Base-by-base conservation (phyloP, 2,113 vertebrate species). In the Microtus montanus region DNA sequence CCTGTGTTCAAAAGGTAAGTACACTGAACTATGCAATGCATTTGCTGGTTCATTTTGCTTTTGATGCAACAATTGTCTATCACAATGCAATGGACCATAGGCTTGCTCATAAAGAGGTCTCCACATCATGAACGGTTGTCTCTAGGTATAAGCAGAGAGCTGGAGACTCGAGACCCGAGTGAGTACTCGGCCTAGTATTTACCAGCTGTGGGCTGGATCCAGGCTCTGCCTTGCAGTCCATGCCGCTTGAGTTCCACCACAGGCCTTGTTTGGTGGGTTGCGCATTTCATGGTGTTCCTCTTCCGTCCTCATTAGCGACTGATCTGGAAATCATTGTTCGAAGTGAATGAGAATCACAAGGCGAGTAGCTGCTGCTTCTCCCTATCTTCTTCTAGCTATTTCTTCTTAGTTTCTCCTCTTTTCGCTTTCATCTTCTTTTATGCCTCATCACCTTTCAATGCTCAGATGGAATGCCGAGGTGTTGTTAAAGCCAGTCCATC, bases 1-100 rank as follows among this genome's bases (percentile, higher is more conserved):
- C 44, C 93, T 93, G 80, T 92, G 30, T 85, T 89, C 64, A 64
- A 75, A 95, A 87, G 92, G 93, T 92, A 97, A 94, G 89, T 66
- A 75, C 90, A 20, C 20, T 52, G 12, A 89, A 93, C 54, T 90
- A 92, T 92, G 96, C 82, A 93, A 95, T 95, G 87, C 35, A 7
- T 85, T 97, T 97, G 74, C 68, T 61, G 94, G 75, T 89, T 97
- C 41, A 95, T 97, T 97, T 97, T 70, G 88, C 88, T 97, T 96
- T 95, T 88, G 86, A 84, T 86, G 8, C 12, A 91, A 92, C 2
- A 20, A 86, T 96, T 3, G 14, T 91, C 91, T 95, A 2, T 79
- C 68, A 83, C 49, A 90, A 20, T 87, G 61, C 58, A 87, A 77
- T 54, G 41, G 96, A 58, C 63, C 20, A 3, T n/a, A 38, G 26